phyloP scores from a whole-genome alignment of 2,888 invertebrate genomes.

The Tachina fera region DNA sequence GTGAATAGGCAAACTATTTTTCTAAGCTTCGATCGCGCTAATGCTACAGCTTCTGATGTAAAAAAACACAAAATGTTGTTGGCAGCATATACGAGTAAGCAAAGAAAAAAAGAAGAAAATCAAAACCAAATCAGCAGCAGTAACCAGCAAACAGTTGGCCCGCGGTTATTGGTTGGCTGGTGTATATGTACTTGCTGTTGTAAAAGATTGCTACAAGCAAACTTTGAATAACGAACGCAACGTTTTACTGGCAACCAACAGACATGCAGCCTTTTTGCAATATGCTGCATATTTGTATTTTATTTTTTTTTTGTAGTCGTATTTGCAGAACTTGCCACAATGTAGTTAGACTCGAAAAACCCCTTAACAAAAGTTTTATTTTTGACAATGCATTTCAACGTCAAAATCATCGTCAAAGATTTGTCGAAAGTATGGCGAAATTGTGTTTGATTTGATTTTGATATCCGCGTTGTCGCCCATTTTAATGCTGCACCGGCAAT shows the following conservation, averaged over 20 bases:
- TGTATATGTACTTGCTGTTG: conserved; percentile 55
- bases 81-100: conserved; percentile 12
- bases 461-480: conserved; percentile 72
- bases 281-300: conserved; percentile 22
- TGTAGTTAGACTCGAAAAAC: neutral
- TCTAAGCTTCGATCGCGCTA: conserved; percentile 52
- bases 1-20: conserved; percentile 30
- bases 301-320: neutral
- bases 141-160: conserved; percentile 39
- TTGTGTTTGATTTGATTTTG: conserved; percentile 42
- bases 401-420: conserved; percentile 64
- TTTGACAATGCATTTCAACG: conserved; percentile 70
- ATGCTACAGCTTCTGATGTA: conserved; percentile 68
- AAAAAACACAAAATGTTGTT: conserved; percentile 34
- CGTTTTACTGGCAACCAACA: conserved; percentile 5
- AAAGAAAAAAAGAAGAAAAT: conserved; percentile 20
- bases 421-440: conserved; percentile 41
- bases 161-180: conserved; percentile 22
- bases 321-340: conserved; percentile 30
- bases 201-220: conserved; percentile 61
- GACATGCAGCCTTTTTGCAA: conserved; percentile 30
- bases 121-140: conserved; percentile 62
- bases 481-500: conserved; percentile 39
- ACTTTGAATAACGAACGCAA: conserved; percentile 51
- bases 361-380: conserved; percentile 30